phyloP scores from a whole-genome alignment of 2,113 vertebrate species.

The Notechis scutatus region DNA sequence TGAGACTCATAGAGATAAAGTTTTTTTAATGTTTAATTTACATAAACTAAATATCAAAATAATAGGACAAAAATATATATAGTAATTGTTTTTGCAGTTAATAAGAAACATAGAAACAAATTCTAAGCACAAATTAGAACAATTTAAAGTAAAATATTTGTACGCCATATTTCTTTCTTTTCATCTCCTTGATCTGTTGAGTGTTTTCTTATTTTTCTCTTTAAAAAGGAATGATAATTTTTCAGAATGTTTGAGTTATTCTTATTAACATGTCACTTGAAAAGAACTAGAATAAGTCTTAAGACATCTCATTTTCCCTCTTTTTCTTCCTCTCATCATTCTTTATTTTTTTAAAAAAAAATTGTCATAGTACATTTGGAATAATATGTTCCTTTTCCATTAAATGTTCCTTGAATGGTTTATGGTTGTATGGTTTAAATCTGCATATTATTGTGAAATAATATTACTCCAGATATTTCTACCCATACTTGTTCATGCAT shows the following conservation, averaged over 20 bases:
- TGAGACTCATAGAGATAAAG: neutral
- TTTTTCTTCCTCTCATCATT: neutral
- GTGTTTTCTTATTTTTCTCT: neutral
- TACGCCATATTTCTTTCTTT: neutral
- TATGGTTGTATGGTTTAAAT: neutral
- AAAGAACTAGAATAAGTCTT: neutral
- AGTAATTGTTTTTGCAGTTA: neutral
- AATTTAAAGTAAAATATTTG: neutral
- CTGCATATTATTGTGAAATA: neutral
- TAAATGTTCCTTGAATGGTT: neutral
- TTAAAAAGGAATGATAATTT: neutral
- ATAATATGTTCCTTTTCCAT: too few relatives aligned
- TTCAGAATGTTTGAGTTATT: neutral
- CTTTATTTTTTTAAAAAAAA: neutral
- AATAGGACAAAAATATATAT: neutral
- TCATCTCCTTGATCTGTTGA: neutral
- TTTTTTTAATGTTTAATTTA: neutral
- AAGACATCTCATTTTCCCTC: neutral
- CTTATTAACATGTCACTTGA: neutral
- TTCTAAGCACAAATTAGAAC: neutral
- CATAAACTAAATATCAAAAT: neutral
- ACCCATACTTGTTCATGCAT: neutral
- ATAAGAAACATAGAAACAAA: neutral
- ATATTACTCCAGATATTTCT: neutral
- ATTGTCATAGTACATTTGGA: neutral